Evolutionary conservation across 1,140 invertebrate genomes (phyloP), one percentile per base, ranked within the genome.

Genomic region (Apis cerana): DNA sequence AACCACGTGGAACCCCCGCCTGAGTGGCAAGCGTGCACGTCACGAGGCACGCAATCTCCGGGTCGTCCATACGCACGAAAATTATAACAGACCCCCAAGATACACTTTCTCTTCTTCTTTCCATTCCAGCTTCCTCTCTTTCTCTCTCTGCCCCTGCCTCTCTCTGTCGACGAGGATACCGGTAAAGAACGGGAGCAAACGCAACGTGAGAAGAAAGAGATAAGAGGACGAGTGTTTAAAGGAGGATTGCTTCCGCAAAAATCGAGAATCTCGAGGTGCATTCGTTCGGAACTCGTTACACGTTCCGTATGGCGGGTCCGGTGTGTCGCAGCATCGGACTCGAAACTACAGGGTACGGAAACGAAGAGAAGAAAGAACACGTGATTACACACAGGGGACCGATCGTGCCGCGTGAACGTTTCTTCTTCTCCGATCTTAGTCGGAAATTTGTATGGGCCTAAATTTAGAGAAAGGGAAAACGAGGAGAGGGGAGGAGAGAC

Each of bases 241-340:
- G 82, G 12, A 23, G 17, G 70, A n/a, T 43, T 43, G 80, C 85
- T 90, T 90, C 85, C 88, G 88, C 85, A 89, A 89, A 87, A 83
- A 89, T 86, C 62, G 68, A 88, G 8, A 9, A 84, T n/a, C 33
- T 43, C 64, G 64, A 78, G 21, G 5, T 27, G 65, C 1, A 23
- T 3, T 64, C 62, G 27, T 1, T n/a, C 8, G 23, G 23, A 50
- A 48, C 74, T 48, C 61, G 27, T 54, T 61, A 33, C 4, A 43
- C 33, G 33, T 82, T 64, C 59, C 65, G 71, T 68, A 80, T 75
- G 75, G 52, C 82, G 59, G 54, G 79, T 80, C 67, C 62, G 64
- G 68, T 82, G 56, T 76, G 82, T 85, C 67, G 70, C 76, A 43
- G 11, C 52, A 7, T 58, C 58, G 59, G 69, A 43, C 50, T 48